Conservation (phyloP, 1,140 invertebrate species). For the Drosophila arizonae region DNA sequence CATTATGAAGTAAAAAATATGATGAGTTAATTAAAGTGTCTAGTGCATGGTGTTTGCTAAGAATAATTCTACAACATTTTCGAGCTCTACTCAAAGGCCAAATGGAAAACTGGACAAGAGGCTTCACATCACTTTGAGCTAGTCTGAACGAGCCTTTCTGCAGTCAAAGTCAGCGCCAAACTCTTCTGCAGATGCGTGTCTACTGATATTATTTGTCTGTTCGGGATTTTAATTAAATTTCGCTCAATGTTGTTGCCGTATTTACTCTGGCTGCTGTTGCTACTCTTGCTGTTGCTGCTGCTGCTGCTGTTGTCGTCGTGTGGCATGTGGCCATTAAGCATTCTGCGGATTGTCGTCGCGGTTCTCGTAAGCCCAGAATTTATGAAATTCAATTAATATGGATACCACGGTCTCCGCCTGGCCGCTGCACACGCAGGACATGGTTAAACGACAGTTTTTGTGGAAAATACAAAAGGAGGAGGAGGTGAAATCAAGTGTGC, state of each 20-base stretch:
- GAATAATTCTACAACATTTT: neutral
- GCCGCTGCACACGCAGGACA: conserved; percentile 85
- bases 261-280: conserved; percentile 11
- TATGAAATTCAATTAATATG: conserved; percentile 97
- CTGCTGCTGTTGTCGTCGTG: neutral
- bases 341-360: conserved; percentile 86
- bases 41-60: no score
- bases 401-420: conserved; percentile 97
- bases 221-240: conserved; percentile 68
- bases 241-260: conserved; percentile 51
- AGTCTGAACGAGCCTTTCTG: neutral
- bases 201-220: conserved; percentile 17
- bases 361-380: conserved; percentile 98
- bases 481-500: neutral
- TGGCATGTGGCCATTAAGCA: conserved; percentile 58
- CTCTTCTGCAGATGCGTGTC: neutral
- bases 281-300: conserved; percentile 8
- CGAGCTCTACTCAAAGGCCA: neutral
- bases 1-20: no score
- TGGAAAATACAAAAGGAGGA: neutral
- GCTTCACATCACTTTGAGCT: conserved; percentile 5
- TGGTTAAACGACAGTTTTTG: neutral
- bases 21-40: no score
- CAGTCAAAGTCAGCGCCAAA: conserved; percentile 1
- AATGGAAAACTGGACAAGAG: neutral